Evolutionary conservation across 2,113 vertebrate species (phyloP).

Genomic region (Aramus guarauna): DNA sequence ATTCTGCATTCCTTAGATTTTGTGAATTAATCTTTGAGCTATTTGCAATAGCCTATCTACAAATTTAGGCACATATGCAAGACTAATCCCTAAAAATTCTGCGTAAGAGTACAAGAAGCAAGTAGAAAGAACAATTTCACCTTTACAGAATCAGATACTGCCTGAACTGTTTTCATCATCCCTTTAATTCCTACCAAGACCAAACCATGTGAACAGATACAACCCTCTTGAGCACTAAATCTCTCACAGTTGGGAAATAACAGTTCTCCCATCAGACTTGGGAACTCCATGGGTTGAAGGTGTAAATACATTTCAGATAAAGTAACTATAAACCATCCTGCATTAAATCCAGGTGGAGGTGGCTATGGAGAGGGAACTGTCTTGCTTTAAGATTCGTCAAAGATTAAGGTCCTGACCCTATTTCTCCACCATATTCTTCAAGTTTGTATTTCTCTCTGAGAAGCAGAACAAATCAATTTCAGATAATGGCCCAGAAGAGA

Average conservation of each 20-base stretch:
- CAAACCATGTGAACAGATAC: neutral
- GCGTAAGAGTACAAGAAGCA: neutral
- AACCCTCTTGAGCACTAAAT: neutral
- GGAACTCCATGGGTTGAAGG: neutral
- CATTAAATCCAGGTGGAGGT: neutral
- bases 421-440: conserved; percentile 28
- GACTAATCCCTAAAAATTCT: neutral
- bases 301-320: conserved; percentile 22
- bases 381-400: neutral
- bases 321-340: neutral
- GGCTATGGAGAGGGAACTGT: neutral
- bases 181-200: neutral
- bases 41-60: neutral
- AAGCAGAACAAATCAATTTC: conserved; percentile 36
- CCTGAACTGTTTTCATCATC: neutral
- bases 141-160: neutral
- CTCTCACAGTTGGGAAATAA: neutral
- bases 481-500: conserved; percentile 1
- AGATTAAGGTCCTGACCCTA: conserved; percentile 51
- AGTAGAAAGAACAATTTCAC: neutral
- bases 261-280: neutral
- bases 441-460: conserved; percentile 14
- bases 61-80: neutral
- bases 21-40: neutral
- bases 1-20: neutral